Conservation (phyloP, 2,113 vertebrate species). For the Penelope pileata region DNA sequence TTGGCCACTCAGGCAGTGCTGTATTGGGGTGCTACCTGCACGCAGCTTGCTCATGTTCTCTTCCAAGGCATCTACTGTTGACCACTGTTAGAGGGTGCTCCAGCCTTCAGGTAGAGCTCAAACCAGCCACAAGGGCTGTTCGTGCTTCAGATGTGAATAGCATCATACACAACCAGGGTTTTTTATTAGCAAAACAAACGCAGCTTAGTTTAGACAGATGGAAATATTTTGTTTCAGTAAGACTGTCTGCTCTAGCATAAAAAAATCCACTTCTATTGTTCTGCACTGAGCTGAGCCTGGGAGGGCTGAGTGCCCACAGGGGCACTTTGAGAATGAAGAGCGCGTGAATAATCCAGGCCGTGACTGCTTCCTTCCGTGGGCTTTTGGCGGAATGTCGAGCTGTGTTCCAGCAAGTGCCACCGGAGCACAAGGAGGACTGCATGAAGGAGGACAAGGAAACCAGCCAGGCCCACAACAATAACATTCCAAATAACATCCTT, state of each 20-base stretch:
- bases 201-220: background rate
- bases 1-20: background rate
- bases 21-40: background rate
- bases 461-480: background rate
- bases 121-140: background rate
- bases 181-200: slow-evolving; percentile 1
- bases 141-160: background rate
- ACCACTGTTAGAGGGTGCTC: background rate
- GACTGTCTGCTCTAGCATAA: background rate
- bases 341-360: background rate
- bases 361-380: background rate
- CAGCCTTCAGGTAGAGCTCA: background rate
- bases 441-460: background rate
- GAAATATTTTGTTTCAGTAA: background rate
- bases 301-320: background rate
- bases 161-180: fast-evolving
- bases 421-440: background rate
- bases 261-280: background rate
- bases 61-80: background rate
- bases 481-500: slow-evolving; percentile 20
- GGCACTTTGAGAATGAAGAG: background rate
- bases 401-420: background rate
- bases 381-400: background rate
- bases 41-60: background rate
- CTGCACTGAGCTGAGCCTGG: background rate